phyloP scores from a whole-genome alignment of 2,888 invertebrate species.

The Crioceris asparagi region DNA sequence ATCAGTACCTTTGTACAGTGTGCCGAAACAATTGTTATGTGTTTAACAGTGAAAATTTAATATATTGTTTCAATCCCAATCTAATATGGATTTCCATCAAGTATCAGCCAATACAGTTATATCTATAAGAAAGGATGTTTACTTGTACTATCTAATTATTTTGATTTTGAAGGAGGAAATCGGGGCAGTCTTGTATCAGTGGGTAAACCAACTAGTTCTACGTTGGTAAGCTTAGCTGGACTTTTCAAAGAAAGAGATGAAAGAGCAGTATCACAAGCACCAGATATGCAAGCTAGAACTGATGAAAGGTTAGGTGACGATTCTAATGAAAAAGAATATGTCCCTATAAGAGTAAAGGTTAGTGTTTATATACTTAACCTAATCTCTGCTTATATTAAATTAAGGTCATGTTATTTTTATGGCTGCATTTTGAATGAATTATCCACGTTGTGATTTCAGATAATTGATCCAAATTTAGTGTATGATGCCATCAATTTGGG shows the following conservation, averaged over 20 bases:
- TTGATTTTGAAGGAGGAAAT: slow-evolving; percentile 53
- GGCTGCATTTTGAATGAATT: not conserved
- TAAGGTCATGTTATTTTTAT: not conserved
- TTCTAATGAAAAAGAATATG: slow-evolving; percentile 17
- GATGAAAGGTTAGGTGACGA: slow-evolving; percentile 33
- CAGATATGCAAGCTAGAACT: slow-evolving; percentile 26
- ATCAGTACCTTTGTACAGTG: too few relatives aligned
- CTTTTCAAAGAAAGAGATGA: slow-evolving; percentile 47
- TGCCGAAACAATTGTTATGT: too few relatives aligned
- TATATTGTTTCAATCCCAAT: too few relatives aligned
- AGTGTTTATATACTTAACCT: slow-evolving; percentile 1
- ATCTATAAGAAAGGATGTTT: too few relatives aligned
- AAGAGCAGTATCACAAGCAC: slow-evolving; percentile 30
- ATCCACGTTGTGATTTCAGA: slow-evolving; percentile 31
- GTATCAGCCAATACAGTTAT: too few relatives aligned
- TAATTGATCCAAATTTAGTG: slow-evolving; percentile 58
- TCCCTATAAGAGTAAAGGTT: slow-evolving; percentile 23
- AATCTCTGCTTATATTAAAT: slow-evolving; percentile 1
- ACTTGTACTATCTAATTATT: too few relatives aligned
- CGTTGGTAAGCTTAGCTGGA: slow-evolving; percentile 75
- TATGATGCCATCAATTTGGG: slow-evolving; percentile 89
- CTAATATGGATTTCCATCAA: too few relatives aligned
- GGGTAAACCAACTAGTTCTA: slow-evolving; percentile 81
- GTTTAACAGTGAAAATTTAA: too few relatives aligned
- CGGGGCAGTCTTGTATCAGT: slow-evolving; percentile 74